Base-by-base conservation (phyloP, 2,888 invertebrate species). In the Thymelicus lineola region DNA sequence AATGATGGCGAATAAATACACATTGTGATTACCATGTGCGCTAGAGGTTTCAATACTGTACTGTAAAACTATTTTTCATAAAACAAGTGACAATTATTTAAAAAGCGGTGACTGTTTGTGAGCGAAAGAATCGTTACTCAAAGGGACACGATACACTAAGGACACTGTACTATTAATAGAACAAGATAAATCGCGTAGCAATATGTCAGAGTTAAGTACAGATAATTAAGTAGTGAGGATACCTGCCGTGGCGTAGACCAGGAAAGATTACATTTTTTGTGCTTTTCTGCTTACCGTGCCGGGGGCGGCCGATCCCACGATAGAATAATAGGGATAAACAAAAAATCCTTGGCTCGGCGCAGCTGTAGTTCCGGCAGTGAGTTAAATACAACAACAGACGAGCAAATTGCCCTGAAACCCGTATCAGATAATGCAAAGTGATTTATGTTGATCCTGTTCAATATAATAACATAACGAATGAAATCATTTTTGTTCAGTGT, bases 381-480 rank as follows among this genome's bases (percentile, higher is more conserved):
- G n/a, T 62, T 17, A 68, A 35, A 55, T 38, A 45, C 28, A 35
- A 50, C 48, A 66, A 61, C 42, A 42, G 45, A 61, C 35, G 45
- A 28, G 42, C 45, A 60, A 67, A 10, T 62, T 53, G 50, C 66
- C 38, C n/a, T 60, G 12, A 46, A 59, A 28, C 53, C 38, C 45
- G 53, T 53, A 58, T 68, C 48, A 61, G 68, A 46, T 48, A 72
- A 53, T 48, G 59, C 63, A 58, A n/a, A n/a, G 55, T 45, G 50
- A 38, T 59, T 59, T 59, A 59, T 42, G 42, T 42, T 42, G 10
- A 12, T 42, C 12, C 42, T 42, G 42, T 42, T 12, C 12, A 42
- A 10, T 12, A 42, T 28, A 28, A 28, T 28, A 28, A 28, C 28
- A 28, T 28, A 28, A 28, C 28, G 28, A 28, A 28, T 28, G 28